Evolutionary conservation across 2,797 vertebrate genomes (phyloP), one percentile per base, ranked within the genome.

Genomic region (Spinibarbus caldwelli): DNA sequence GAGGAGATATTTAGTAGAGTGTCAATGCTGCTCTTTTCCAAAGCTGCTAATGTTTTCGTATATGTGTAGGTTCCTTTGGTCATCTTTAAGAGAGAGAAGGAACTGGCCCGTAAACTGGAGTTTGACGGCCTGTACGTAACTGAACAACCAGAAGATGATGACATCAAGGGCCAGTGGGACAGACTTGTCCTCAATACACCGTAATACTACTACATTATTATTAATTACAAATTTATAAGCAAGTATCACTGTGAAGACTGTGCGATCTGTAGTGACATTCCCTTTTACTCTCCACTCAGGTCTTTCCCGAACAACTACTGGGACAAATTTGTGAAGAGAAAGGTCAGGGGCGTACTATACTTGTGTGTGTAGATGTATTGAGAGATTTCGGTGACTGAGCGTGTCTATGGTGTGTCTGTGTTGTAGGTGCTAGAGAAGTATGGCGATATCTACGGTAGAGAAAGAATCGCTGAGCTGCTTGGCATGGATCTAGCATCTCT

Each of bases 291-390:
- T 73, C 17, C 23, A 73, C 86, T 64, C 91, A 98, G 97, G 86
- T 93, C 95, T 17, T 98, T 98, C 93, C 97, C 97, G 1, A 97
- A 97, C 93, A 98, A 99, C 88, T 98, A 99, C 93, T 98, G 97
- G 97, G 97, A 99, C 94, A 99, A 98, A 93, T 99, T 99, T 94
- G 97, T 99, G 78, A 99, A 98, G 87, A 95, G 97, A 91, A 99
- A 99, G 96, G 97, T 88, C 19, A 68, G 79, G 43, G 31, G 4
- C 4, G 0, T 43, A 21, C 5, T n/a, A 23, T 67, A 52, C 45
- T 43, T 67, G 49, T 82, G 49, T 83, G n/a, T 66, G n/a, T 49
- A 43, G 2, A 2, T n/a, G 11, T 2, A 41, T 41, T 57, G 8
- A 26, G 45, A 34, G 3, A 29, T 81, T 71, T 43, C 2, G 47